These are phyloP conservation scores for Parauchenoglanis punctatus DNA, from an alignment of 2,797 vertebrate genomes.

Conservation along the genomic window DNA sequence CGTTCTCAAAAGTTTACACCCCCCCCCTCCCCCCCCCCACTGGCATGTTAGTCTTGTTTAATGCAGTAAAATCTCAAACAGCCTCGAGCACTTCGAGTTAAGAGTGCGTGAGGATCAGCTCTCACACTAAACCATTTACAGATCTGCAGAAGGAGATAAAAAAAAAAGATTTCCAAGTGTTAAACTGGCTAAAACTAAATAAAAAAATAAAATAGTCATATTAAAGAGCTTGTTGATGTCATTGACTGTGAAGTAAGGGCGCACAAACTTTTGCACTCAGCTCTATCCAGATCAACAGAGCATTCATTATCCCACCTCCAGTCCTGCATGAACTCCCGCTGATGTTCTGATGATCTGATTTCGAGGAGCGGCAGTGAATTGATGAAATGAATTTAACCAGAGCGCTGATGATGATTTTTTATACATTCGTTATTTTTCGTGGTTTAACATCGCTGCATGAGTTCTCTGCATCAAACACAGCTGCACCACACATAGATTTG, in stretches of 20 bases:
- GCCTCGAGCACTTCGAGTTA: background rate
- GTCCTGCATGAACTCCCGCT: background rate
- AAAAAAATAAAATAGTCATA: background rate
- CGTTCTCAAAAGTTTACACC: background rate
- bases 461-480: background rate
- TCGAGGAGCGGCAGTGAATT: background rate
- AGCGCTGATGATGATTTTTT: background rate
- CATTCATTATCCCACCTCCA: background rate
- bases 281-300: background rate
- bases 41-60: background rate
- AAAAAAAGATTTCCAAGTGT: background rate
- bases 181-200: background rate
- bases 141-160: background rate
- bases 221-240: background rate
- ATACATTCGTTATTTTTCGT: background rate
- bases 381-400: background rate
- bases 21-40: background rate
- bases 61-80: background rate
- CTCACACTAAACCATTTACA: background rate
- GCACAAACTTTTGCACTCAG: background rate
- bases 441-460: background rate
- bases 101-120: background rate
- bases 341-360: slow-evolving; percentile 12
- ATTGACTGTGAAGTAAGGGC: background rate
- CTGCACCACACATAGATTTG: background rate